Conservation (phyloP, 2,113 vertebrate species). For the Oenanthe melanoleuca region DNA sequence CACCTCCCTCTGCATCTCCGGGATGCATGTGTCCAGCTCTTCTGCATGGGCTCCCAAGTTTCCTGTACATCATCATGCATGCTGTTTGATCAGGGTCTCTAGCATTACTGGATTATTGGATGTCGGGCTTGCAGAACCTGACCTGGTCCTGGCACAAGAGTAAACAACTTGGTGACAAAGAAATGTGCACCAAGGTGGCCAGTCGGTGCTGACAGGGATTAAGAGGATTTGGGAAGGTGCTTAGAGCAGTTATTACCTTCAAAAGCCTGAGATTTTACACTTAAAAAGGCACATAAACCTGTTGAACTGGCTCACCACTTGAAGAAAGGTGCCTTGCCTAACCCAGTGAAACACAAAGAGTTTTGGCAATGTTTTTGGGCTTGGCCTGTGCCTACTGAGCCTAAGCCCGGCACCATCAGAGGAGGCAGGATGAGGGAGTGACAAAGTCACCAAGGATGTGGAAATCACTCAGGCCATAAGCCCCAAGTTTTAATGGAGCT, state of each 20-base stretch:
- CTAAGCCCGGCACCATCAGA: background rate
- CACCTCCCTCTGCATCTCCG: background rate
- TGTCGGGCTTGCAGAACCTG: background rate
- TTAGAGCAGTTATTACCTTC: background rate
- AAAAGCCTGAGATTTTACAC: background rate
- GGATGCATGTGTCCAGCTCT: background rate
- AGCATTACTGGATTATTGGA: fast-evolving
- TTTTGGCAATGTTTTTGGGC: background rate
- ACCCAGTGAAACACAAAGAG: fast-evolving
- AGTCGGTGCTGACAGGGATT: fast-evolving
- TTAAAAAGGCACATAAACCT: background rate
- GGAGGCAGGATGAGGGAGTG: background rate
- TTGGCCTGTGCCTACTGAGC: background rate
- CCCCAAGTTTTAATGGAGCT: background rate
- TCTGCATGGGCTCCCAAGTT: background rate
- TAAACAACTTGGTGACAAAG: background rate
- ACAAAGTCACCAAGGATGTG: background rate
- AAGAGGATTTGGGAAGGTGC: background rate
- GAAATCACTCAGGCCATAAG: background rate
- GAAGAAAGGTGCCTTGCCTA: background rate
- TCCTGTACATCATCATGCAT: fast-evolving
- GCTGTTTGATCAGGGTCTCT: background rate
- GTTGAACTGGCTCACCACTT: background rate
- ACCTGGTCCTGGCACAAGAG: background rate
- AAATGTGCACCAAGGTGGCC: background rate